phyloP scores from a whole-genome alignment of 2,888 invertebrate genomes.

The Acrocyrtus sp. region DNA sequence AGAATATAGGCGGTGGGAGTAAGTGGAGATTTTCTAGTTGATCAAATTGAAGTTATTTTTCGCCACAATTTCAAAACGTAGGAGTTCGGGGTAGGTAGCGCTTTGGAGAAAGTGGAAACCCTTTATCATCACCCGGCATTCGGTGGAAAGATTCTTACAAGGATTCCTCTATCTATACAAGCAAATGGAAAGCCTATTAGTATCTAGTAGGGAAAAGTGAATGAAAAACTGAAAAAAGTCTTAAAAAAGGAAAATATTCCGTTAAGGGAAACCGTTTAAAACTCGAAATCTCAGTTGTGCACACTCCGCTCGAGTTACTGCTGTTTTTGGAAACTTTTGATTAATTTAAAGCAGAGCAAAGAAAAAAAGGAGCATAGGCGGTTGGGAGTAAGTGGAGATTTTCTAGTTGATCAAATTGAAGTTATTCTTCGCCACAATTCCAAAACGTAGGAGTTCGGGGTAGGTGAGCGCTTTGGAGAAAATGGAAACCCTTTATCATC shows the following conservation, averaged over 20 bases:
- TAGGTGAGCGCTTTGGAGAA: too few relatives aligned
- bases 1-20: too few relatives aligned
- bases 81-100: background rate
- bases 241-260: too few relatives aligned
- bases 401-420: slow-evolving; percentile 8
- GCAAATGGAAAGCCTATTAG: background rate
- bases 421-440: background rate
- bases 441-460: slow-evolving; percentile 5
- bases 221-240: too few relatives aligned
- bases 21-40: too few relatives aligned
- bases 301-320: too few relatives aligned
- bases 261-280: too few relatives aligned
- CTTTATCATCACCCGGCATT: background rate
- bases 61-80: background rate
- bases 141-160: background rate
- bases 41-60: slow-evolving; percentile 5
- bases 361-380: too few relatives aligned
- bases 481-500: background rate
- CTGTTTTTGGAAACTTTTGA: too few relatives aligned
- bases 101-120: slow-evolving; percentile 17
- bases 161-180: background rate
- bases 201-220: background rate
- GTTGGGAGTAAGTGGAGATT: too few relatives aligned
- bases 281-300: too few relatives aligned
- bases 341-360: too few relatives aligned